phyloP scores from a whole-genome alignment of 2,888 invertebrate species.

The Syritta pipiens region DNA sequence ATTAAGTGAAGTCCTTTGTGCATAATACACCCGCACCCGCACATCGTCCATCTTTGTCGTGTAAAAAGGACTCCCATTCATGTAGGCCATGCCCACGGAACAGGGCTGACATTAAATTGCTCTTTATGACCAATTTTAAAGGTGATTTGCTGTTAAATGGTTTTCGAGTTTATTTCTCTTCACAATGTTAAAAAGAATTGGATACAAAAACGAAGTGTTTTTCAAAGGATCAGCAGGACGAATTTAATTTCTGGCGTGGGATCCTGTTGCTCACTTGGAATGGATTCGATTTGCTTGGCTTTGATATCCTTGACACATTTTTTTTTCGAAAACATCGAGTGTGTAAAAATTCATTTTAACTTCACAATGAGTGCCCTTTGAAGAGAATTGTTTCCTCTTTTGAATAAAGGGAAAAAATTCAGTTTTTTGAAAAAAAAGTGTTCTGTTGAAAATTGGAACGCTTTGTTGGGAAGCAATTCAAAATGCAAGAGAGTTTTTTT shows the following conservation, averaged over 20 bases:
- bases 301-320: constrained; percentile 66
- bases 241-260: constrained; percentile 44
- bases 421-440: too few relatives aligned
- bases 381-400: constrained; percentile 18
- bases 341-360: constrained; percentile 40
- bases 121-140: constrained; percentile 71
- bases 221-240: constrained; percentile 62
- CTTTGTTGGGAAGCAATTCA: constrained; percentile 43
- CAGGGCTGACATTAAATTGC: constrained; percentile 69
- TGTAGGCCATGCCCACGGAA: constrained; percentile 51
- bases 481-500: constrained; percentile 19
- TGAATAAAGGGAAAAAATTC: neutral
- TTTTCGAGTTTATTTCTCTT: constrained; percentile 54
- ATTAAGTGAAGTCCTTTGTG: constrained; percentile 70
- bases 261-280: constrained; percentile 35
- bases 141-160: constrained; percentile 71
- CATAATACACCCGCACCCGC: constrained; percentile 42
- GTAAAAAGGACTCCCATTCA: constrained; percentile 50
- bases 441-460: constrained; percentile 36
- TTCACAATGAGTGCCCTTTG: constrained; percentile 7
- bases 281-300: constrained; percentile 63
- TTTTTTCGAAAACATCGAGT: constrained; percentile 53
- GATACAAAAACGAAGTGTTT: constrained; percentile 14
- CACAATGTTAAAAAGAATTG: constrained; percentile 48
- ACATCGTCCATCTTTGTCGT: neutral